Evolutionary conservation across 1,140 invertebrate species (phyloP), one percentile per base, ranked within the genome.

Genomic region (Drosophila virilis): DNA sequence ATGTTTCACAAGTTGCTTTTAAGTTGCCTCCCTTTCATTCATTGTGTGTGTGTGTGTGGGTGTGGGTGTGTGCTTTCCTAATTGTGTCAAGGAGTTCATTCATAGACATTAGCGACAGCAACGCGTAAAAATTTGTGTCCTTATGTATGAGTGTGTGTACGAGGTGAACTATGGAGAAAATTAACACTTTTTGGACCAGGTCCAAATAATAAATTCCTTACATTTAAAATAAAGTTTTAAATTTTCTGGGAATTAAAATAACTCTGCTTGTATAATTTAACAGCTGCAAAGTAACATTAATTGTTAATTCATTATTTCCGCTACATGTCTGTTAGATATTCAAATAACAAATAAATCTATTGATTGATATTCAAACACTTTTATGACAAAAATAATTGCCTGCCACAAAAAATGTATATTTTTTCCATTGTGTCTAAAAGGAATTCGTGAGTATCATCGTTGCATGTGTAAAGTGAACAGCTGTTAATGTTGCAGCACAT

Each of bases 1-100:
- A 68, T 74, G 66, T 54, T 55, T 69, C n/a, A 38, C 58, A 57
- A 52, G 45, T 69, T 50, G 54, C 37, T 70, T 22, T 51, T 69
- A 2, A 40, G 32, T 2, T 52, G 50, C 32, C 40, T 28, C 15
- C 15, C 38, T 13, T 38, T 55, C 5, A 22, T 6, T 51, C 42
- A 43, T 8, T 9, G n/a, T 45, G 46, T 33, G 50, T 37, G 46
- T 62, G 45, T 37, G 35, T 15, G 28, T 64, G 10, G 42, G 37
- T 43, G 60, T 45, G 62, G 33, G 51, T 55, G 62, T 33, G 51
- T 2, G 22, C 17, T 22, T 32, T 46, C 66, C 65, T 86, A 86
- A 86, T 86, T 86, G 82, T 86, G 82, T 86, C 82, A 86, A 86
- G 82, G 78, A 86, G 82, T 86, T 86, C 82, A 86, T 86, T 86